Conservation (phyloP, 2,113 vertebrate genomes). For the Beaufortia kweichowensis region DNA sequence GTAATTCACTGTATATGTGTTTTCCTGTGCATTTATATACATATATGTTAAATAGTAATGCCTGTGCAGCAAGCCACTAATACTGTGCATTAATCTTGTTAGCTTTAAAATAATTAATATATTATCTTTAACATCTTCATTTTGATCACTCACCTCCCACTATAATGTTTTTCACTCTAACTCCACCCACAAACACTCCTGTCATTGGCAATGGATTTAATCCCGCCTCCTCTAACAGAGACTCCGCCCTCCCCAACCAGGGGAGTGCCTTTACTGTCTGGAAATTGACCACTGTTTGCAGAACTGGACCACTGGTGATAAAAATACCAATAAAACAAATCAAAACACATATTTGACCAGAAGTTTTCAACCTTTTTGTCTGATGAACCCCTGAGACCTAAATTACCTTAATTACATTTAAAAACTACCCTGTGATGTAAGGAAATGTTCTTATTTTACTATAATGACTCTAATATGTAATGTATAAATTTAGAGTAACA, state of each 20-base stretch:
- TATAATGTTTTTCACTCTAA: conserved; percentile 69
- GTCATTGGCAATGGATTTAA: conserved; percentile 47
- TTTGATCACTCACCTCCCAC: conserved; percentile 70
- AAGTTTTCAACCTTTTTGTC: background rate
- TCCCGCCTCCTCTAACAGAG: conserved; percentile 66
- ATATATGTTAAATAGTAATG: too few relatives aligned
- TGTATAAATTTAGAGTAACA: too few relatives aligned
- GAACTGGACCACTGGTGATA: conserved; percentile 66
- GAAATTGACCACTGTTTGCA: conserved; percentile 76
- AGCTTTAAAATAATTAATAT: too few relatives aligned
- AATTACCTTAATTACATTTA: too few relatives aligned
- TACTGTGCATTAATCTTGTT: too few relatives aligned
- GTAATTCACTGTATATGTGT: too few relatives aligned
- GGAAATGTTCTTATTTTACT: too few relatives aligned
- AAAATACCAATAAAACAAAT: conserved; percentile 2
- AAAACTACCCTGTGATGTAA: too few relatives aligned
- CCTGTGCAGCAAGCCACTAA: too few relatives aligned
- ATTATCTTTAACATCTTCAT: background rate
- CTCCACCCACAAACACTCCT: conserved; percentile 60
- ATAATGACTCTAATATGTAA: background rate
- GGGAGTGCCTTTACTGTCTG: conserved; percentile 62
- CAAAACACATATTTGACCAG: background rate
- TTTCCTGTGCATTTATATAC: too few relatives aligned
- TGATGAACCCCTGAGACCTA: background rate
- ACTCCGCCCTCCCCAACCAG: conserved; percentile 62